Conservation (phyloP, 2,113 vertebrate species). For the Phalacrocorax brasilianus region DNA sequence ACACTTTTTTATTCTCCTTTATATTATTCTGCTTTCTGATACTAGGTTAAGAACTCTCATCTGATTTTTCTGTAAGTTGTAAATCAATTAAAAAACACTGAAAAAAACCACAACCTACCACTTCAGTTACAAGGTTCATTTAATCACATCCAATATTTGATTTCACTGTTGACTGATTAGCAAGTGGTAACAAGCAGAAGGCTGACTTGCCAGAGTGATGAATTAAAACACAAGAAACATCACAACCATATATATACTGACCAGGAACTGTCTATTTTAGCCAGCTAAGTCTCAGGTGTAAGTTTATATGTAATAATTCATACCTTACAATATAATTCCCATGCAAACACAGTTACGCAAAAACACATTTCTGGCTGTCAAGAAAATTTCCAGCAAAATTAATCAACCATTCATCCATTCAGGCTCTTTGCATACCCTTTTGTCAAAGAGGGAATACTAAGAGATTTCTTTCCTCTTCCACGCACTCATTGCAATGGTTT, state of each 20-base stretch:
- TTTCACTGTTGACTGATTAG: slow-evolving; percentile 57
- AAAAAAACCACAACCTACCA: slow-evolving; percentile 7
- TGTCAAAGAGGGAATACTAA: slow-evolving; percentile 92
- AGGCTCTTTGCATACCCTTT: slow-evolving; percentile 99
- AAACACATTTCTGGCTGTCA: slow-evolving; percentile 99
- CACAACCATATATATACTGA: slow-evolving; percentile 41
- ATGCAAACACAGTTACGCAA: slow-evolving; percentile 92
- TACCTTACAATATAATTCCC: slow-evolving; percentile 82
- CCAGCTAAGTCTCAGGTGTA: slow-evolving; percentile 89
- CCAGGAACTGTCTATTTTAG: slow-evolving; percentile 64
- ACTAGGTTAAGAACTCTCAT: slow-evolving; percentile 22
- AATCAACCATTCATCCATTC: slow-evolving; percentile 99
- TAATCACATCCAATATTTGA: slow-evolving; percentile 54
- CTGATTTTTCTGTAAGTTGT: slow-evolving; percentile 8
- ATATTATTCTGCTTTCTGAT: background rate
- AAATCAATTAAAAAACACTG: slow-evolving; percentile 48
- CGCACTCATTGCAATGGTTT: slow-evolving; percentile 89
- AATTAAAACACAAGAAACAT: slow-evolving; percentile 58
- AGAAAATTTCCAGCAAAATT: slow-evolving; percentile 97
- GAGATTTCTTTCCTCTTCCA: slow-evolving; percentile 92
- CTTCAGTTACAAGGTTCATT: slow-evolving; percentile 61
- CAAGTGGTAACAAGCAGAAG: slow-evolving; percentile 47
- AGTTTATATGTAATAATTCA: slow-evolving; percentile 90
- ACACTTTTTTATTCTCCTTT: background rate
- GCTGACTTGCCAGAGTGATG: slow-evolving; percentile 12